A percentile compares a stretch with the other conserved stretches of the same genome.
phyloP scores from a whole-genome alignment of 2,797 vertebrate genomes.

The Iguana delicatissima region DNA sequence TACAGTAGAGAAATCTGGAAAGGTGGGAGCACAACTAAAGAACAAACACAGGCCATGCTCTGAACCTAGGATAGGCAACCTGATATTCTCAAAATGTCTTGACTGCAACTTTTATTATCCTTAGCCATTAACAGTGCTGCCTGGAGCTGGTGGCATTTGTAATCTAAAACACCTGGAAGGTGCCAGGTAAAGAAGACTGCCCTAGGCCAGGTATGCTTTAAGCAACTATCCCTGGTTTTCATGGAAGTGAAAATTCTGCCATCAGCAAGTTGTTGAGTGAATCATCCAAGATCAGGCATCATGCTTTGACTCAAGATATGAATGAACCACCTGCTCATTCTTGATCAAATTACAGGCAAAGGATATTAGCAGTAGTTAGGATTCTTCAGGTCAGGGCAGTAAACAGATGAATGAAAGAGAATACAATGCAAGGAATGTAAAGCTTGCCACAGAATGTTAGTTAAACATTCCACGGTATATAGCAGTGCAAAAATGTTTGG shows the following conservation, averaged over 20 bases:
- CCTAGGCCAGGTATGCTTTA: not conserved
- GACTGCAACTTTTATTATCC: not conserved
- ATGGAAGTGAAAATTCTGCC: constrained; percentile 8
- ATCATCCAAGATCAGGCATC: not conserved
- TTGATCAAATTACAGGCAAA: constrained; percentile 45
- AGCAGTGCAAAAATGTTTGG: not conserved
- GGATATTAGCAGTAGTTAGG: constrained; percentile 33
- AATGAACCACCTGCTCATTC: constrained; percentile 31
- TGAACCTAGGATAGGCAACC: not conserved
- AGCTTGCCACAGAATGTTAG: constrained; percentile 10
- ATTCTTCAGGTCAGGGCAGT: constrained; percentile 38
- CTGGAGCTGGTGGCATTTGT: not conserved
- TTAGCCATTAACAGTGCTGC: not conserved
- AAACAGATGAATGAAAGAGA: constrained; percentile 12
- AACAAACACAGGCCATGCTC: not conserved
- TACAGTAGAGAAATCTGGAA: not conserved
- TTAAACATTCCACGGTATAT: constrained; percentile 39
- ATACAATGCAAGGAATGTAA: constrained; percentile 28
- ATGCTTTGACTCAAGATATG: constrained; percentile 4
- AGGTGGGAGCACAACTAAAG: not conserved
- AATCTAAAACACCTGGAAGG: not conserved
- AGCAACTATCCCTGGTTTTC: constrained; percentile 22
- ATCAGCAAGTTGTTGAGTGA: not conserved
- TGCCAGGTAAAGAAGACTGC: not conserved
- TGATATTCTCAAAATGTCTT: not conserved